Evolutionary conservation across 1,140 invertebrate genomes (phyloP).

Genomic region (Cyclina sinensis): DNA sequence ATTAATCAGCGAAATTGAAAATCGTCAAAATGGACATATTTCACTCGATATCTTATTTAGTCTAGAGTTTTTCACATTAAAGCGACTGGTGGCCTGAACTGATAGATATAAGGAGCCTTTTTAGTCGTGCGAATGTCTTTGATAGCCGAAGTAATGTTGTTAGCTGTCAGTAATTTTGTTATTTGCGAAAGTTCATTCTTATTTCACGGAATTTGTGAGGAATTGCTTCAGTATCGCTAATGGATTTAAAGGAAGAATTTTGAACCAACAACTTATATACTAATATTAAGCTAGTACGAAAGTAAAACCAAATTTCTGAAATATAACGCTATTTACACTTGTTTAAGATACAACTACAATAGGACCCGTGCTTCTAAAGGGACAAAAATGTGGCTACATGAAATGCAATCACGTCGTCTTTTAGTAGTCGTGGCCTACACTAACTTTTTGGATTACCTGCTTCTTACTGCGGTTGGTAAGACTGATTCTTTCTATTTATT

Average conservation of each 20-base stretch:
- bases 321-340: no score
- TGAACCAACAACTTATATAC: no score
- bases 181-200: background rate
- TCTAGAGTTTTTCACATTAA: conserved; percentile 34
- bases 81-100: background rate
- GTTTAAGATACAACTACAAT: no score
- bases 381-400: background rate
- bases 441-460: conserved; percentile 98
- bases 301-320: no score
- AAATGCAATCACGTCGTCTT: background rate
- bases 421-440: conserved; percentile 98
- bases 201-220: no score
- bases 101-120: background rate
- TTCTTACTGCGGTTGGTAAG: conserved; percentile 98
- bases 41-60: background rate
- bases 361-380: no score
- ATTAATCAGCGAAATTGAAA: conserved; percentile 31
- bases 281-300: no score
- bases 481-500: no score
- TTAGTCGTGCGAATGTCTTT: background rate
- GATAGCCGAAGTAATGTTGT: background rate
- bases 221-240: no score
- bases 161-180: background rate
- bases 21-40: background rate
- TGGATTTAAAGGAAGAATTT: no score